These are phyloP conservation scores for Catharus fuscescens DNA, from an alignment of 2,113 vertebrate genomes.

Conservation along the genomic window DNA sequence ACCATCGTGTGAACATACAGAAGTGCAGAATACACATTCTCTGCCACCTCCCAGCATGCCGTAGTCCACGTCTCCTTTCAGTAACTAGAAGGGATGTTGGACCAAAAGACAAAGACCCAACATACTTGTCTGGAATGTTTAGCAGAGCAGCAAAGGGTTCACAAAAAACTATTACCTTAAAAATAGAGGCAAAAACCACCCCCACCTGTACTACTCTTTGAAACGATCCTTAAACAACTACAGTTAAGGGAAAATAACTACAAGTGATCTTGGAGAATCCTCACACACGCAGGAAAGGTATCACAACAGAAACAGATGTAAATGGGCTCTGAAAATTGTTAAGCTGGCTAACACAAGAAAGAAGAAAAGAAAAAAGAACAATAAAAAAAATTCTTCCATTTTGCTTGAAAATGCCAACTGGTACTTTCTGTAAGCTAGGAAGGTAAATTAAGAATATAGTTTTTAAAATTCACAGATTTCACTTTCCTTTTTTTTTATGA, in stretches of 20 bases:
- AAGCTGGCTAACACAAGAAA: not conserved
- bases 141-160: not conserved
- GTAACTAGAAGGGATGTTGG: not conserved
- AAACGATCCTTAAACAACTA: not conserved
- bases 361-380: not conserved
- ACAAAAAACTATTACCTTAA: not conserved
- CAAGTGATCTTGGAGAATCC: not conserved
- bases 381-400: not conserved
- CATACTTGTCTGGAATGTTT: accelerated
- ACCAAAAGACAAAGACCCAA: not conserved
- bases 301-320: not conserved
- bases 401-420: constrained; percentile 11
- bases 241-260: not conserved
- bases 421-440: not conserved
- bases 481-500: not conserved
- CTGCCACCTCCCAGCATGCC: not conserved
- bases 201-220: not conserved
- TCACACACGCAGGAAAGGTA: not conserved
- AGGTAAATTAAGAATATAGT: not conserved
- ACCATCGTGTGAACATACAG: not conserved
- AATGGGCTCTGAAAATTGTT: not conserved
- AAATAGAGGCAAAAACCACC: not conserved
- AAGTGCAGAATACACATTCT: not conserved
- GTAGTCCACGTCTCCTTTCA: not conserved
- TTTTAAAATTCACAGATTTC: not conserved